These are phyloP conservation scores for Malurus splendens DNA, from an alignment of 2,797 vertebrate genomes.

Conservation along the genomic window DNA sequence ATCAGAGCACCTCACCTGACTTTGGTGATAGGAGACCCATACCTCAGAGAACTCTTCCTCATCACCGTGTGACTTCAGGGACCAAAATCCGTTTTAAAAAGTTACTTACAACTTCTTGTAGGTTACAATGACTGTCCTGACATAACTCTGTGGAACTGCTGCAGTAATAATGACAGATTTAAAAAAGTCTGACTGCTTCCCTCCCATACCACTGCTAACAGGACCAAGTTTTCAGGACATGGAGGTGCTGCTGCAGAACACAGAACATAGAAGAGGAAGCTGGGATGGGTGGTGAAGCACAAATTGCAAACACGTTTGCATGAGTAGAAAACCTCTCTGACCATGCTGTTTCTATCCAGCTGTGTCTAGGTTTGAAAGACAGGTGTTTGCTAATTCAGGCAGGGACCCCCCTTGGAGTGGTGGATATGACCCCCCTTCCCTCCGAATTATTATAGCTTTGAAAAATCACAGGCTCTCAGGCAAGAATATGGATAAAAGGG, in stretches of 20 bases:
- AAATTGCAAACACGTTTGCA: accelerated
- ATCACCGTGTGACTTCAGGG: background rate
- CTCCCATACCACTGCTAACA: background rate
- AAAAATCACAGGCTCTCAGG: no score
- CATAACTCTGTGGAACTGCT: background rate
- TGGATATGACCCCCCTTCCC: no score
- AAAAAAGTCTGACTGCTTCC: background rate
- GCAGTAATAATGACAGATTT: background rate
- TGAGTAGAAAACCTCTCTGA: background rate
- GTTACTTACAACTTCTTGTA: background rate
- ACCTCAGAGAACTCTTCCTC: background rate
- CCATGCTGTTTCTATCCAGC: background rate
- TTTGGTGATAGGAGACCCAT: background rate
- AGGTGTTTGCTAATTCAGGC: no score
- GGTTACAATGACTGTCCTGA: background rate
- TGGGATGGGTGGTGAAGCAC: background rate
- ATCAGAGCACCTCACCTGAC: background rate
- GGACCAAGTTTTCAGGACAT: background rate
- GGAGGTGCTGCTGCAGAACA: background rate
- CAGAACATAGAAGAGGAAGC: background rate
- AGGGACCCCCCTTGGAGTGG: no score
- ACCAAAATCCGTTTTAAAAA: background rate
- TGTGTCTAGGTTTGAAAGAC: no score
- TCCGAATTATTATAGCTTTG: no score
- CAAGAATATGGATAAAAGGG: no score